These are phyloP conservation scores for Caenorhabditis sp. DNA, from an alignment of 2,888 invertebrate genomes.

Conservation along the genomic window DNA sequence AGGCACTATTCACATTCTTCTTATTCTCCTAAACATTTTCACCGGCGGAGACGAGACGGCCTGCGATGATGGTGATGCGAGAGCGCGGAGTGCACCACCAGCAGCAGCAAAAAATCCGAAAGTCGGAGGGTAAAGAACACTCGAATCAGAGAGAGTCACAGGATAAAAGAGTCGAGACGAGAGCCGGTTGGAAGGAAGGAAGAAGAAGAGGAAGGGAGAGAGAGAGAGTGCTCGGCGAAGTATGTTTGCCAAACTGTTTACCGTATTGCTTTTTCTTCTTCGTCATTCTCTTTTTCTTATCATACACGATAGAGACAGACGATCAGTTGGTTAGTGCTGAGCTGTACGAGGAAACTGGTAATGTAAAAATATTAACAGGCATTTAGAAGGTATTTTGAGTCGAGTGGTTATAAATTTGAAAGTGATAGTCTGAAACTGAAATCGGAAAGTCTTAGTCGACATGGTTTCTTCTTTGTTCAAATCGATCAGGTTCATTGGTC, in stretches of 20 bases:
- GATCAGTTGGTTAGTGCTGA: conserved; percentile 27
- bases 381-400: not conserved
- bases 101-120: conserved; percentile 50
- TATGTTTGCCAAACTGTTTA: conserved; percentile 63
- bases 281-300: conserved; percentile 48
- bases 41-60: conserved; percentile 28
- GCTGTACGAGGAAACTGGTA: conserved; percentile 31
- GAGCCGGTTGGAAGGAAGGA: conserved; percentile 52
- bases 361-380: conserved; percentile 3
- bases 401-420: not conserved
- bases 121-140: conserved; percentile 41
- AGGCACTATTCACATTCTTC: conserved; percentile 55
- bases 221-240: conserved; percentile 53
- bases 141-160: conserved; percentile 50
- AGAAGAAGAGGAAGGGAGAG: conserved; percentile 16
- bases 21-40: conserved; percentile 52
- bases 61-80: conserved; percentile 37
- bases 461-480: no score
- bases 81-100: conserved; percentile 57
- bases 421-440: not conserved
- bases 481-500: no score
- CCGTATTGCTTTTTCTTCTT: conserved; percentile 61
- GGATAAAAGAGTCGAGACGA: conserved; percentile 50
- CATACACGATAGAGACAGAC: conserved; percentile 37
- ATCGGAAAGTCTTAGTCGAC: not conserved